Base-by-base conservation (phyloP, 2,888 invertebrate genomes). In the Chloroclystis v-ata region DNA sequence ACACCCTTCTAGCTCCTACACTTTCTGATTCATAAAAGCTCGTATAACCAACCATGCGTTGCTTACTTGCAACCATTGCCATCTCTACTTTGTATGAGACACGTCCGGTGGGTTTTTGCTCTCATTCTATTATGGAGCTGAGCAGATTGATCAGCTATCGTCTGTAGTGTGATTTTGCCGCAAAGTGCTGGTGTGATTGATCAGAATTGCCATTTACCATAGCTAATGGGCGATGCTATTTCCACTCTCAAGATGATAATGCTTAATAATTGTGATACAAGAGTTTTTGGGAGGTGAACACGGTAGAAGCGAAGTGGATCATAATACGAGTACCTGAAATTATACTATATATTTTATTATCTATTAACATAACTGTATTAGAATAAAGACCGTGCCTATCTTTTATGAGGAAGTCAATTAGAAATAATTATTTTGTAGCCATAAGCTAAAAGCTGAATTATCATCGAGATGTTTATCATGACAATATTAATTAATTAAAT, bases 41-140 rank as follows among this genome's bases (percentile, higher is more conserved):
- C 9, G 26, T 29, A 47, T 41, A 43, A 37, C 37, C 20, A 44
- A 44, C n/a, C 49, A 37, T 44, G 41, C 32, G 41, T 28, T 44
- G 24, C 37, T 37, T 45, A 41, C 12, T 4, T 9, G 20, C 30
- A 32, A 45, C 49, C 44, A 12, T 37, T 37, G n/a, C 32, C 9
- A 14, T 14, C 28, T 37, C 49, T 13, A 33, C 33, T 16, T 32
- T 42, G 42, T 42, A 45, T 39, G 20, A 46, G 46, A 35, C 49
- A 42, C 35, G 49, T 50, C 46, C 42, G 49, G 42, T 42, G 28
- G 24, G 37, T 49, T 50, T 49, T 46, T 50, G 45, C 49, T 29
- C 41, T 30, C 12, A 33, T 37, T 42, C 35, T 49, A 46, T 35
- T 29, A 50, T 37, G 35, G 28, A 37, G 26, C n/a, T 5, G 20